Evolutionary conservation across 2,113 vertebrate species (phyloP), one percentile per base, ranked within the genome.

Genomic region (Chaetura pelagica): DNA sequence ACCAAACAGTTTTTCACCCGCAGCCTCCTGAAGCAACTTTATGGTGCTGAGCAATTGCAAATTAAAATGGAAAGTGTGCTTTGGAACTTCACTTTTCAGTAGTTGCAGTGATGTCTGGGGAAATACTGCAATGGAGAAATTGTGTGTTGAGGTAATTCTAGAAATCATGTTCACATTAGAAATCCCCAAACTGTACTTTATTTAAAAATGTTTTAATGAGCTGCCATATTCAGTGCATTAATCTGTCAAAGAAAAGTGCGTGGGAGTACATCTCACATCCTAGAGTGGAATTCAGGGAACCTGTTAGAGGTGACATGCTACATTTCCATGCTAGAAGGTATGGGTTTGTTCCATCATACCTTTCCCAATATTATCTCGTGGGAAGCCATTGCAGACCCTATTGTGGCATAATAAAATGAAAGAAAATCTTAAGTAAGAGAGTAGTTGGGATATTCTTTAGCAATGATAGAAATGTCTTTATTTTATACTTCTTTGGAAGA

Each of bases 151-250:
- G 96, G 78, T 95, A 87, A 96, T 96, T 96, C 61, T 94, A 77
- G 85, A 97, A 97, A 92, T 90, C 67, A 90, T 91, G 38, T 81
- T 92, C 96, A 67, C 51, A 44, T 90, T 94, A 96, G 90, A 95
- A 91, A 77, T 96, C 95, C 69, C 91, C 58, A 72, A 95, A 94
- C 75, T 61, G 12, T 84, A 40, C 66, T 90, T 96, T 87, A 91
- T 92, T 96, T 96, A 92, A 96, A 95, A 93, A 91, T 90, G 79
- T 96, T 95, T 94, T 94, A 92, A 79, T 88, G 76, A 96, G 64
- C 68, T 94, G 49, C 82, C 48, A 66, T 90, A 94, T 81, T 76
- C 55, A 95, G 38, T 80, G 86, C 91, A 75, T 93, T 94, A 89
- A 96, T 91, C 92, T 96, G 51, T 91, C 82, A 96, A 73, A 81